These are phyloP conservation scores for Cassiopea xamachana DNA, from an alignment of 30 jellyfish, hydroid and myxozoan genomes.

Conservation along the genomic window DNA sequence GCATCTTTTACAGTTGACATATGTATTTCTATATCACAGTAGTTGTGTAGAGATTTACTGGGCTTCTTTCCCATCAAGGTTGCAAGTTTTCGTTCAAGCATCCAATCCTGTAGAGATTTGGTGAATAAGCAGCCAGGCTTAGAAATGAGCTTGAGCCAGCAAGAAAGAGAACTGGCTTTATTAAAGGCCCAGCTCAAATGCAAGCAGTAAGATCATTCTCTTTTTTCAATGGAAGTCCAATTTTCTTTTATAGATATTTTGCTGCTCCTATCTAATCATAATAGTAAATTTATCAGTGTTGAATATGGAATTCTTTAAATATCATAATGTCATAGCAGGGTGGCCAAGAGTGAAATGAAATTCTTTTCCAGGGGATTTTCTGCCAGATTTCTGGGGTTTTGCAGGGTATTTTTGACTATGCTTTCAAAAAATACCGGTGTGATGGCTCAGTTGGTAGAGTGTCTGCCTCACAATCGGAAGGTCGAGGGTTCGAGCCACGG, in stretches of 20 bases:
- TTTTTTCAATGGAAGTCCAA: not conserved
- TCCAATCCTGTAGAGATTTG: conserved; percentile 74
- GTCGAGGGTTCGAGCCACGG: no score
- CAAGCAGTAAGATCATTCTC: conserved; percentile 55
- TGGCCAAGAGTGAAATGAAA: no score
- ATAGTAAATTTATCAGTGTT: no score
- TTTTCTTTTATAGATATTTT: not conserved
- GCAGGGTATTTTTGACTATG: no score
- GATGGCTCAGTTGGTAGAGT: no score
- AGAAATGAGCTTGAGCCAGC: conserved; percentile 77
- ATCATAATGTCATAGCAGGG: no score
- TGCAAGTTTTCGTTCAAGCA: conserved; percentile 69
- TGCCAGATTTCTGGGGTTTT: no score
- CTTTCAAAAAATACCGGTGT: no score
- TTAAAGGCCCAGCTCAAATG: conserved; percentile 50
- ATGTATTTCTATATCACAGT: not conserved
- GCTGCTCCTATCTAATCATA: not conserved
- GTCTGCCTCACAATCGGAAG: no score
- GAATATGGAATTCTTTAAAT: no score
- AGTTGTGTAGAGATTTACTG: not conserved
- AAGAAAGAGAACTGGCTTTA: conserved; percentile 51
- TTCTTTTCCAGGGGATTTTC: no score
- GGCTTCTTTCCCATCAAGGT: conserved; percentile 40
- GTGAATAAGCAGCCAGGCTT: conserved; percentile 79
- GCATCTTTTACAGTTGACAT: no score